A percentile compares a stretch with the other conserved stretches of the same genome.
Conservation (phyloP, 2,113 vertebrate genomes). For the Galbula dea region DNA sequence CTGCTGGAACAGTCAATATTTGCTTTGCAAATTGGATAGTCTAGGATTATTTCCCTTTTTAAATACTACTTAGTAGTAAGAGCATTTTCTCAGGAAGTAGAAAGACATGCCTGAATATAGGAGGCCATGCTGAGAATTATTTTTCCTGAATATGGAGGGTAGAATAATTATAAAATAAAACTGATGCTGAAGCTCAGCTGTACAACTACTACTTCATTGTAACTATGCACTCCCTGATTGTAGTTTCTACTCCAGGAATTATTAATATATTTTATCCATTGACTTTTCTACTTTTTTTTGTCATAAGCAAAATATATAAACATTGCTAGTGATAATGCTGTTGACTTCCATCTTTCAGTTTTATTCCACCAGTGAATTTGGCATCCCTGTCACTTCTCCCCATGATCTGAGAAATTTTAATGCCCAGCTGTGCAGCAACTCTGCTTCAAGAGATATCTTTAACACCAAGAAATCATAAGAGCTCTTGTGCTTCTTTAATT, state of each 20-base stretch:
- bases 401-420: not conserved
- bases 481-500: not conserved
- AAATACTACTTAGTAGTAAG: not conserved
- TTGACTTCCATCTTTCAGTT: not conserved
- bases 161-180: not conserved
- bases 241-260: not conserved
- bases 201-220: not conserved
- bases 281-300: too few species aligned
- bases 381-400: not conserved
- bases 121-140: not conserved
- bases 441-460: not conserved
- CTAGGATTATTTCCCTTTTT: not conserved
- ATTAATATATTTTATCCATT: not conserved
- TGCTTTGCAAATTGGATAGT: not conserved
- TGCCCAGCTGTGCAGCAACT: not conserved
- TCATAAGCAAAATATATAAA: not conserved
- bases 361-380: not conserved
- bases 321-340: not conserved
- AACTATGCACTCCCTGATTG: not conserved
- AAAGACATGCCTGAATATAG: not conserved
- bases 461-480: not conserved
- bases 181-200: not conserved
- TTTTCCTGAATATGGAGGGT: not conserved
- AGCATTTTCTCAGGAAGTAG: not conserved
- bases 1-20: not conserved